Base-by-base conservation (phyloP, 2,113 vertebrate genomes). In the Benitochromis conjunctus region DNA sequence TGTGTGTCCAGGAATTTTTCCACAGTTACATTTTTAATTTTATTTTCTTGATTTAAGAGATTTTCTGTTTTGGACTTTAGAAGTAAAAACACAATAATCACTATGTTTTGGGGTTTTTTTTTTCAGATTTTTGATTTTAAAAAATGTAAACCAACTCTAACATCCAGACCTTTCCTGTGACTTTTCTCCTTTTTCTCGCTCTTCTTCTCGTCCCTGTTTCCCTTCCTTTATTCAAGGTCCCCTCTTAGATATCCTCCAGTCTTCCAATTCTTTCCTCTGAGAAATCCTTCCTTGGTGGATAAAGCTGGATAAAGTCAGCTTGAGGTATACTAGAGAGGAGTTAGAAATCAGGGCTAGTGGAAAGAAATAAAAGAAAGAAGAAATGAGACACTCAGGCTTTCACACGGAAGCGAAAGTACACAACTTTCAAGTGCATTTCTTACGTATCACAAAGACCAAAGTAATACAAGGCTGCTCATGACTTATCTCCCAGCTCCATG, bases 221-320 rank as follows among this genome's bases (percentile, higher is more conserved):
- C 93, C 91, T 91, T 96, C 92, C 94, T 93, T 76, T 36, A 88
- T 94, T 82, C 91, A 93, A 62, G 62, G 91, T 92, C 57, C 24
- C 53, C 54, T 82, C 79, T 80, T 90, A 90, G 88, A 89, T 84
- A 88, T 85, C 81, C 36, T 89, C 82, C 82, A 66, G 64, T 90
- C 87, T 76, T 57, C 81, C 82, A 51, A 46, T 38, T 88, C 54
- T 91, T 82, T 88, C 85, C 83, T 90, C 95, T 88, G 92, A 88
- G 94, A 96, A 95, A 88, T 88, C 95, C 94, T 89, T 95, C 94
- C 89, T 95, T 93, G 81, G 38, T 89, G 91, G 82, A 92, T 86
- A 86, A 88, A 86, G 94, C 94, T 97, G 97, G 95, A 93, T 88
- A 96, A 95, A 96, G 94, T 93, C 94, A 96, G 96, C 94, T 96